Evolutionary conservation across 2,797 vertebrate species (phyloP).

Genomic region (Melanotaenia pygmaea): DNA sequence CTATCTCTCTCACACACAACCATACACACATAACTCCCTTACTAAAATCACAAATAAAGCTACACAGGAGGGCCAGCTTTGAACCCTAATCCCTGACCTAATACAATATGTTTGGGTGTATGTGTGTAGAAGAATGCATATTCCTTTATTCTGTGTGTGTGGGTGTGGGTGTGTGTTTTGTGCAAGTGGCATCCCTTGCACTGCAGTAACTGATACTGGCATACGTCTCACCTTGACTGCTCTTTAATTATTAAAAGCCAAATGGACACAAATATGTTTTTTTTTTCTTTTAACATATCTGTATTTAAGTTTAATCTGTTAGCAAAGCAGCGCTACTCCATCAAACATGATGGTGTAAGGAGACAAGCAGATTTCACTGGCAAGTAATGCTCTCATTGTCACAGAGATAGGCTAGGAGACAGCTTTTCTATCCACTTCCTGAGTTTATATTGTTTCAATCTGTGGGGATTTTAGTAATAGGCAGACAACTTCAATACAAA

Average conservation of each 20-base stretch:
- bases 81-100: slow-evolving; percentile 9
- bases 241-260: slow-evolving; percentile 30
- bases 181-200: slow-evolving; percentile 18
- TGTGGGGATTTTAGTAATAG: not conserved
- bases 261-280: not conserved
- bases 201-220: slow-evolving; percentile 36
- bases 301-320: slow-evolving; percentile 37
- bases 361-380: not conserved
- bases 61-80: not conserved
- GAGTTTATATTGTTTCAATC: not conserved
- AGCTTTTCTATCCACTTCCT: not conserved
- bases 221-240: slow-evolving; percentile 13
- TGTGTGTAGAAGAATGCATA: not conserved
- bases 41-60: slow-evolving; percentile 29
- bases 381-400: not conserved
- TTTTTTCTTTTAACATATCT: not conserved
- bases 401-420: not conserved
- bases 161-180: not conserved
- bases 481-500: not conserved
- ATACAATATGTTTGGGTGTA: slow-evolving; percentile 2
- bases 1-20: not conserved
- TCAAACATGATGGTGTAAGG: not conserved
- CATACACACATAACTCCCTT: slow-evolving; percentile 18
- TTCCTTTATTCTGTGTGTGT: not conserved
- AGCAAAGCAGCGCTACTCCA: not conserved